Evolutionary conservation across 1,140 invertebrate species (phyloP).

Genomic region (Euura lappo): DNA sequence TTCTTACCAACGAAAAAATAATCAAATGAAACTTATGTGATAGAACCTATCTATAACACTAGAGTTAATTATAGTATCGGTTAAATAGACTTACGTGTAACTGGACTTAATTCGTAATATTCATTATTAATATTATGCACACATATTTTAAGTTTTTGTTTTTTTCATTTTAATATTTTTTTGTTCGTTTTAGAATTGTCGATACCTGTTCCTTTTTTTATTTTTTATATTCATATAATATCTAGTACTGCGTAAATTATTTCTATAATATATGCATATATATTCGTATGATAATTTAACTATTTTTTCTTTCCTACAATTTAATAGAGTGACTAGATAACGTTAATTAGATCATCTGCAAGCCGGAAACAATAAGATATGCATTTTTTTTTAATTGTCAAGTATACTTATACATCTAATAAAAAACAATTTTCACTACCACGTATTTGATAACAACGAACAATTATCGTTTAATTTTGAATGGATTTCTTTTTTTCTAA

Average conservation of each 20-base stretch:
- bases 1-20: conserved; percentile 27
- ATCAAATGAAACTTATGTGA: conserved; percentile 27
- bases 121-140: conserved; percentile 17
- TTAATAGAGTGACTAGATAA: conserved; percentile 37
- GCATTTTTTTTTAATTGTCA: conserved; percentile 11
- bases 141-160: conserved; percentile 12
- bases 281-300: conserved; percentile 28
- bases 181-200: conserved; percentile 10
- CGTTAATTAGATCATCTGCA: conserved; percentile 42
- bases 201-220: conserved; percentile 10
- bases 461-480: neutral
- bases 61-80: neutral
- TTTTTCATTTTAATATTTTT: conserved; percentile 11
- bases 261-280: conserved; percentile 9
- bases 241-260: neutral
- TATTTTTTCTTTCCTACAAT: too few relatives aligned
- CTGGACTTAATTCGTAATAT: conserved; percentile 12
- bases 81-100: conserved; percentile 8
- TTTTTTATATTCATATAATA: neutral
- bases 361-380: conserved; percentile 43
- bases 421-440: neutral
- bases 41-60: conserved; percentile 9
- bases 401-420: neutral
- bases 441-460: neutral
- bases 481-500: too few relatives aligned